Evolutionary conservation across 2,797 vertebrate species (phyloP), one percentile per base, ranked within the genome.

Genomic region (Lates japonicus): DNA sequence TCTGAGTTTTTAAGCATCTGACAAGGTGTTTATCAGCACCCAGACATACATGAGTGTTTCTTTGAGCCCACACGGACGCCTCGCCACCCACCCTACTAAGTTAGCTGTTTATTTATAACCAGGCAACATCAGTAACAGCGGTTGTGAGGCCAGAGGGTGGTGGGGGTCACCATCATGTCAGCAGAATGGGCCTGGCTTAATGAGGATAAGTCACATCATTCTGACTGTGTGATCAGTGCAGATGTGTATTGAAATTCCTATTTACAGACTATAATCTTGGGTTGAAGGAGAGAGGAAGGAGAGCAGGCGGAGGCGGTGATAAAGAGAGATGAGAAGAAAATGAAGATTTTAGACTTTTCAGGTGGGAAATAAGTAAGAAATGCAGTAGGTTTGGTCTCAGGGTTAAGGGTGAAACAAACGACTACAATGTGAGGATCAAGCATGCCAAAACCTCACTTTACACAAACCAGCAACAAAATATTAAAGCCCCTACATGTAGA

Each of bases 21-120:
- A 69, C 65, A 68, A 81, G 71, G 78, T 85, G 78, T 85, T 69
- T 67, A 51, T 82, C 63, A 65, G 74, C n/a, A n/a, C n/a, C n/a
- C n/a, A n/a, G n/a, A n/a, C n/a, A n/a, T n/a, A n/a, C n/a, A n/a
- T n/a, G n/a, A n/a, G n/a, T n/a, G n/a, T n/a, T n/a, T n/a, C n/a
- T n/a, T n/a, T n/a, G n/a, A n/a, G n/a, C n/a, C n/a, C n/a, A n/a
- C n/a, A n/a, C n/a, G n/a, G n/a, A n/a, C n/a, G n/a, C n/a, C n/a
- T n/a, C n/a, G n/a, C n/a, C n/a, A n/a, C n/a, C n/a, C n/a, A n/a
- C n/a, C n/a, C n/a, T n/a, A n/a, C n/a, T n/a, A n/a, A n/a, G n/a
- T n/a, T n/a, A n/a, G n/a, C n/a, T n/a, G n/a, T n/a, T n/a, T n/a
- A n/a, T n/a, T n/a, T n/a, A n/a, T n/a, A n/a, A n/a, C n/a, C n/a